These are phyloP conservation scores for Saguinus midas DNA, from an alignment of 2,113 vertebrate genomes.

Conservation along the genomic window DNA sequence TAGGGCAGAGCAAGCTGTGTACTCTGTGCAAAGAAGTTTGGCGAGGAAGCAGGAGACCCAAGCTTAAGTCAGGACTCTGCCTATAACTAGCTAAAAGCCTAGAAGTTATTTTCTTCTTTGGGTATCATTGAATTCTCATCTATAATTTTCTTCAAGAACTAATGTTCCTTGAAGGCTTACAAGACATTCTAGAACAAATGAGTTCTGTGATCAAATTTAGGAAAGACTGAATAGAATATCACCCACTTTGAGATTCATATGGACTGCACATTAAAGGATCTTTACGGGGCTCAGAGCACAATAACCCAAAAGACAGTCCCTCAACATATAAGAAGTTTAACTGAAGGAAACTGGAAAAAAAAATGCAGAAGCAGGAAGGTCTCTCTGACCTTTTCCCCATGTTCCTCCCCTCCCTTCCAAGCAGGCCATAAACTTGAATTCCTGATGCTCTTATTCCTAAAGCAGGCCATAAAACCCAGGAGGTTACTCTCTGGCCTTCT, in stretches of 20 bases:
- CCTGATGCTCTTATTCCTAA: background rate
- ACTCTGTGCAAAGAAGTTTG: background rate
- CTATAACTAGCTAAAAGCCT: background rate
- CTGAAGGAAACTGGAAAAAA: background rate
- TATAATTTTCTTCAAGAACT: background rate
- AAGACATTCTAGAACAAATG: background rate
- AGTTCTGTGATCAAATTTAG: background rate
- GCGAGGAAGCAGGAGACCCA: background rate
- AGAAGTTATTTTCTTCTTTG: background rate
- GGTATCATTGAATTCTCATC: background rate
- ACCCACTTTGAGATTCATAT: background rate
- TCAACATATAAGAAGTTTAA: background rate
- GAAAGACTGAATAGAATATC: background rate
- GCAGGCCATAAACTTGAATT: background rate
- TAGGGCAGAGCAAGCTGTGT: background rate
- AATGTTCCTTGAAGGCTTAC: background rate
- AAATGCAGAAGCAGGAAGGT: background rate
- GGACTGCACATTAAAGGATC: background rate
- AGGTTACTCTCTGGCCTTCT: background rate
- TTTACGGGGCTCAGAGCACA: background rate
- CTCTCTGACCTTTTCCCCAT: background rate
- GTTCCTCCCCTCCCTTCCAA: background rate
- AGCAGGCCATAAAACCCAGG: background rate
- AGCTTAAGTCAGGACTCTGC: background rate
- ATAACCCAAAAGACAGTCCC: background rate